Evolutionary conservation across 2,888 invertebrate genomes (phyloP).

Genomic region (Limulus polyphemus): DNA sequence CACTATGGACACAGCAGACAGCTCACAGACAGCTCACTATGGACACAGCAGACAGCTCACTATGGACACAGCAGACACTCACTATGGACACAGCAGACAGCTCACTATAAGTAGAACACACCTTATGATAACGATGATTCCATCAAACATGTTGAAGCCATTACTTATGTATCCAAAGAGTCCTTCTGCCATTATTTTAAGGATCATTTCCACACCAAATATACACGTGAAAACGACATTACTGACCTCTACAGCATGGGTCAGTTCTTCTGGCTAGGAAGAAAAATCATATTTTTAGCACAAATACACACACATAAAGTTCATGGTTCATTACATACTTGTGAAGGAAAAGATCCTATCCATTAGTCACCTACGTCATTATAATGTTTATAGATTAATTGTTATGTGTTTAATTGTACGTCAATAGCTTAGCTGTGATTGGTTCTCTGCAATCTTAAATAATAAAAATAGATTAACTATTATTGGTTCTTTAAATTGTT

Average conservation of each 20-base stretch:
- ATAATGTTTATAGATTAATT: too few relatives aligned
- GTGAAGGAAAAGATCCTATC: too few relatives aligned
- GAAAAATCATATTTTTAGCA: background rate
- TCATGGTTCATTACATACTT: background rate
- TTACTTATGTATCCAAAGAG: constrained; percentile 92
- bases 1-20: too few relatives aligned
- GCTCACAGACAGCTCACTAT: too few relatives aligned
- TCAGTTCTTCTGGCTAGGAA: constrained; percentile 64
- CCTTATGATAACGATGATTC: constrained; percentile 94
- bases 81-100: background rate
- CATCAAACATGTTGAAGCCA: constrained; percentile 98
- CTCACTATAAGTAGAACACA: constrained; percentile 38
- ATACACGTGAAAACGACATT: constrained; percentile 92
- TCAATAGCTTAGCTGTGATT: too few relatives aligned
- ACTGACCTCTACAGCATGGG: constrained; percentile 87
- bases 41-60: background rate
- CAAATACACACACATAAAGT: background rate
- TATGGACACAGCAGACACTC: too few relatives aligned
- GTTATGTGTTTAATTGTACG: too few relatives aligned
- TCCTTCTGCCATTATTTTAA: constrained; percentile 90
- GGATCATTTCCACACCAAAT: constrained; percentile 93
- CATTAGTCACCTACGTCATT: too few relatives aligned
- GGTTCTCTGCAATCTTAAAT: too few relatives aligned
- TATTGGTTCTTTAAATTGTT: too few relatives aligned
- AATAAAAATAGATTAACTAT: too few relatives aligned